Evolutionary conservation across 2,113 vertebrate species (phyloP), one percentile per base, ranked within the genome.

Genomic region (Coptodon rendalli): DNA sequence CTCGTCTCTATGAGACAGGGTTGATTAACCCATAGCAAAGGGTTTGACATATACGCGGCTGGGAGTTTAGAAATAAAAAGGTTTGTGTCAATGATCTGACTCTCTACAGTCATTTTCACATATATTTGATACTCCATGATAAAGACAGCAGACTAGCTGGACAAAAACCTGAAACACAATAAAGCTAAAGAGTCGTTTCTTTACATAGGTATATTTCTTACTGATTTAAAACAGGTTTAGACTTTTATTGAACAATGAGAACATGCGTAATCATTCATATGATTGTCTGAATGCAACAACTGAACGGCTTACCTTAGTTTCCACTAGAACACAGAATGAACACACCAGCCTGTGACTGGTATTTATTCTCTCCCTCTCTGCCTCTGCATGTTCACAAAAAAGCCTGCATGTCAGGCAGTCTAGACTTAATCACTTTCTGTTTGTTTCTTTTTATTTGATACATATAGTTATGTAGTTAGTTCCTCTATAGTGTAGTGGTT

Each of bases 391-490:
- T 63, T 11, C 59, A 63, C 59, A 63, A 36, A 63, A n/a, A 63
- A 63, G 1, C 29, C 29, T 34, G 29, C 4, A 63, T 36, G 31
- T 5, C 59, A 63, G 17, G 31, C 17, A 1, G 31, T 63, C 17
- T 63, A 36, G 31, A 36, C 31, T 6, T 63, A 36, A 34, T 16
- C 59, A 3, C 9, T 36, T 63, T 36, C 2, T 63, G 2, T 36
- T 63, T 1, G 31, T 63, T n/a, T 3, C 59, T 63, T 31, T 36
- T 63, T 36, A 36, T 63, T 36, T 63, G 59, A 63, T 36, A 63
- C 2, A 11, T 63, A 36, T 34, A 63, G 59, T 63, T 63, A 34
- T 0, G 0, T 63, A 63, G 0, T 7, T n/a, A n/a, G 31, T 66
- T 36, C 61, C 31, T 66, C 61, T 36, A 6, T 34, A 24, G 1